phyloP scores from a whole-genome alignment of 1,140 invertebrate species.

The Dendroctonus ponderosae region DNA sequence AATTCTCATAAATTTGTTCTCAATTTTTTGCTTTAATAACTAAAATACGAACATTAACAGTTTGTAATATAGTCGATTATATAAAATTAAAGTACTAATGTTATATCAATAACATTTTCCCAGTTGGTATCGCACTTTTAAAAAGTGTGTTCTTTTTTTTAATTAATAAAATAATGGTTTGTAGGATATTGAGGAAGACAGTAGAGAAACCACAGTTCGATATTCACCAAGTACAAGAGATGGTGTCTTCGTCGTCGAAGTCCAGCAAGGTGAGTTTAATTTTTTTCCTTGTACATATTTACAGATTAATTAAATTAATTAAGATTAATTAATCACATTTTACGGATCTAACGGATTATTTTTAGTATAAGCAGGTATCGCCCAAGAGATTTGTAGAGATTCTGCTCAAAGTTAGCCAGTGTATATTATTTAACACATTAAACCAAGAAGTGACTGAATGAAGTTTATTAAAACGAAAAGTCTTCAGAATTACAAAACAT shows the following conservation, averaged over 20 bases:
- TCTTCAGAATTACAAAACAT: too few species aligned
- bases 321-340: too few species aligned
- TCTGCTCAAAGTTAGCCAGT: background rate
- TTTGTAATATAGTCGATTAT: background rate
- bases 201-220: conserved; percentile 67
- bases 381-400: background rate
- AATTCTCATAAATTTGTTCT: too few species aligned
- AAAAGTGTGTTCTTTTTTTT: background rate
- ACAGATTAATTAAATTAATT: too few species aligned
- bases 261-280: conserved; percentile 53
- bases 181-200: conserved; percentile 65
- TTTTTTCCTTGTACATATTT: too few species aligned
- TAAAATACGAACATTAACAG: too few species aligned
- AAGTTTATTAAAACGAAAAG: too few species aligned
- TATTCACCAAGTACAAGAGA: conserved; percentile 66
- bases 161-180: background rate
- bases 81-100: background rate
- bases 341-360: too few species aligned
- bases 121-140: background rate
- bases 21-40: too few species aligned
- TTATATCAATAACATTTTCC: too few species aligned
- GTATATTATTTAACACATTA: background rate
- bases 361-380: too few species aligned
- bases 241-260: conserved; percentile 76
- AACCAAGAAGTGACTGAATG: background rate